Evolutionary conservation across 2,797 vertebrate genomes (phyloP).

Genomic region (Hirundo rustica): DNA sequence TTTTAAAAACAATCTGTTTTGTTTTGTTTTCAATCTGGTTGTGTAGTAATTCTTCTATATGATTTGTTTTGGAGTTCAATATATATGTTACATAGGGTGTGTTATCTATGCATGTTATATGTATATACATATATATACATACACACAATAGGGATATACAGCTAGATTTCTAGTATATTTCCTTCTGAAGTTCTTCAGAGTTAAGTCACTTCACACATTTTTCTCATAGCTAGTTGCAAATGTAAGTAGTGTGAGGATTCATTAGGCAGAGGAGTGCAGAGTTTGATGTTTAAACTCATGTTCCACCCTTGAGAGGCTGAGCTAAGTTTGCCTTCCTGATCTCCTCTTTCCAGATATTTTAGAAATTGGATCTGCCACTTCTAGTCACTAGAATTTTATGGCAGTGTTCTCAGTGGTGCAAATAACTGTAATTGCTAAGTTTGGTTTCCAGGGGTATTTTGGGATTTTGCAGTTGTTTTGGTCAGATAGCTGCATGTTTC

Average conservation of each 20-base stretch:
- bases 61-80: background rate
- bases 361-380: background rate
- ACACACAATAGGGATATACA: background rate
- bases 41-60: background rate
- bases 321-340: background rate
- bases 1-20: background rate
- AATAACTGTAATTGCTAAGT: background rate
- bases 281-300: background rate
- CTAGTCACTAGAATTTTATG: background rate
- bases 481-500: background rate
- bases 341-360: background rate
- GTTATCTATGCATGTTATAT: background rate
- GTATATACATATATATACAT: no score
- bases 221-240: background rate
- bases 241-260: background rate
- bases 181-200: background rate
- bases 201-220: background rate
- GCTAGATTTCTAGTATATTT: background rate
- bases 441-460: background rate
- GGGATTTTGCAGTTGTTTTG: background rate
- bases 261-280: background rate
- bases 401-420: background rate
- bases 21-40: background rate
- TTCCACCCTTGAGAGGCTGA: background rate
- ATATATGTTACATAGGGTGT: background rate